Conservation (phyloP, 2,888 invertebrate species). For the Ceraclea dissimilis region DNA sequence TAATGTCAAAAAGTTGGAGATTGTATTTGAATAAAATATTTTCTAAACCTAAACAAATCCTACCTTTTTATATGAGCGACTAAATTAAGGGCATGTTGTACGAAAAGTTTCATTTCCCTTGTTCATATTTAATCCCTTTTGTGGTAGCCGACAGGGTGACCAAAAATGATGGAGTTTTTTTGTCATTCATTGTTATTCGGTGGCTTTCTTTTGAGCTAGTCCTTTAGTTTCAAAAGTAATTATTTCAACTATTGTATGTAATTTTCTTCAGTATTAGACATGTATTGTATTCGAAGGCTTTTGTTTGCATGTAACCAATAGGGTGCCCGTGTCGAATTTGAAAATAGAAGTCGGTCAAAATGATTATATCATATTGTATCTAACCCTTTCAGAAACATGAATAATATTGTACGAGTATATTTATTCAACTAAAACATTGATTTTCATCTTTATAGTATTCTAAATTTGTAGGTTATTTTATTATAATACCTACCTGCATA, state of each 20-base stretch:
- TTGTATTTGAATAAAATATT: no score
- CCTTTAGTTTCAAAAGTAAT: slow-evolving; percentile 24
- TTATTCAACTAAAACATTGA: no score
- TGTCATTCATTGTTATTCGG: slow-evolving; percentile 4
- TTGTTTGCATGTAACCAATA: neutral
- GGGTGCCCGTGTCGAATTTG: slow-evolving; percentile 22
- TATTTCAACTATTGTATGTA: slow-evolving; percentile 25
- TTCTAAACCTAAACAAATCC: neutral
- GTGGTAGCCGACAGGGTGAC: slow-evolving; percentile 2
- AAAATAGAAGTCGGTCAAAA: slow-evolving; percentile 17
- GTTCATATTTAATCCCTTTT: neutral
- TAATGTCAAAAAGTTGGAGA: no score
- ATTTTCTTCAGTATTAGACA: slow-evolving; percentile 22
- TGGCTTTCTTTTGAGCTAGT: slow-evolving; percentile 6
- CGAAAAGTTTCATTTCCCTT: no score
- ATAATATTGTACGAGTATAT: no score
- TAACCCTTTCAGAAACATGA: no score
- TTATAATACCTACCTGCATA: no score
- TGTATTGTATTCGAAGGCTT: neutral
- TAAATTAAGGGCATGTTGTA: no score
- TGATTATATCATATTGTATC: neutral
- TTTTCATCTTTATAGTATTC: no score
- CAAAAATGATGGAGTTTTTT: neutral
- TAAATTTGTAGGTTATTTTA: no score
- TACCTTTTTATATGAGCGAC: neutral